These are phyloP conservation scores for Vanessa atalanta DNA, from an alignment of 1,140 invertebrate species.

Conservation along the genomic window DNA sequence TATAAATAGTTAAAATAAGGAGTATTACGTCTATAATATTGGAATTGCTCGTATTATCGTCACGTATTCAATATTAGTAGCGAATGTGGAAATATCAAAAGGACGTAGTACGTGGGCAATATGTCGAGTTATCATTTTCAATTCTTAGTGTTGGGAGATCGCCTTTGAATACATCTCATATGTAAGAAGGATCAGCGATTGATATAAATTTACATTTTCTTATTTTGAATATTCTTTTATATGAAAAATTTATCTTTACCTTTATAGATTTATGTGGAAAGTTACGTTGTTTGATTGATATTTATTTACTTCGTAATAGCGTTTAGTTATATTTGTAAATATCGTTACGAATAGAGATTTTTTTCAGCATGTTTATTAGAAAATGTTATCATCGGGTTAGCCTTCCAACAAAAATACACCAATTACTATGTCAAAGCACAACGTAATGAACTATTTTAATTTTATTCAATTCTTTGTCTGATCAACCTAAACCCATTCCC, in stretches of 20 bases:
- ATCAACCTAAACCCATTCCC: too few relatives aligned
- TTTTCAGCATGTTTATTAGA: too few relatives aligned
- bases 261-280: neutral
- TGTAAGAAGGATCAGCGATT: conserved; percentile 2
- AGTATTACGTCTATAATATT: neutral
- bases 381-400: too few relatives aligned
- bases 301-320: too few relatives aligned
- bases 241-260: too few relatives aligned
- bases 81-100: conserved; percentile 38
- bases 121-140: conserved; percentile 45
- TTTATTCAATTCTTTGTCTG: too few relatives aligned
- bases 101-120: conserved; percentile 39
- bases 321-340: too few relatives aligned
- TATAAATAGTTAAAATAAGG: neutral
- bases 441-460: too few relatives aligned
- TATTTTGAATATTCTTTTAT: neutral
- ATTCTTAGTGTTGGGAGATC: conserved; percentile 36
- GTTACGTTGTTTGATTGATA: neutral
- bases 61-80: conserved; percentile 45
- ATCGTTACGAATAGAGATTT: too few relatives aligned
- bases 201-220: conserved; percentile 13
- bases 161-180: conserved; percentile 38
- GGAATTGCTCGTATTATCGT: neutral
- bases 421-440: too few relatives aligned
- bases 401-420: too few relatives aligned